Conservation (phyloP, 2,888 invertebrate genomes). For the Hypercompe scribonia region DNA sequence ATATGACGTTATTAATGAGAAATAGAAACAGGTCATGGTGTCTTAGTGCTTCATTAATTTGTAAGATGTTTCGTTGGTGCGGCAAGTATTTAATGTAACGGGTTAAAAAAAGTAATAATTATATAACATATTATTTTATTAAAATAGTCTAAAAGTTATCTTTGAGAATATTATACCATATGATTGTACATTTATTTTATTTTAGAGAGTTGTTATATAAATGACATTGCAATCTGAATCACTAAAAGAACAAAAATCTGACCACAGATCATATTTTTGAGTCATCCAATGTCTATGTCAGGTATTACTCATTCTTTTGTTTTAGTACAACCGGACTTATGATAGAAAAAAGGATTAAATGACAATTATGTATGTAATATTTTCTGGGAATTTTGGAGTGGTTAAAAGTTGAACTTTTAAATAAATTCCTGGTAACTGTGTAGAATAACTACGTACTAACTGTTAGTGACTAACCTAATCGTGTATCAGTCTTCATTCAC, state of each 20-base stretch:
- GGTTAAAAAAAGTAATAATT: too few species aligned
- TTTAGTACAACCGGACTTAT: slow-evolving; percentile 14
- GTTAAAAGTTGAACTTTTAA: background rate
- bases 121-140: too few species aligned
- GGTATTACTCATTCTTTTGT: slow-evolving; percentile 19
- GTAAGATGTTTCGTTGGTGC: background rate
- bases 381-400: background rate
- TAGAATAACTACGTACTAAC: background rate
- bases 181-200: background rate
- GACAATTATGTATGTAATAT: background rate
- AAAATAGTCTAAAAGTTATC: too few species aligned
- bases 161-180: too few species aligned
- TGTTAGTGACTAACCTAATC: background rate
- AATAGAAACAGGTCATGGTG: background rate
- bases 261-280: slow-evolving; percentile 20
- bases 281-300: slow-evolving; percentile 9
- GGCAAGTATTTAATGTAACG: background rate
- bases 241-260: slow-evolving; percentile 22
- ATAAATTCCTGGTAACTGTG: too few species aligned
- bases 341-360: background rate
- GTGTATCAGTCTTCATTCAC: background rate
- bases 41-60: background rate
- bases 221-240: background rate
- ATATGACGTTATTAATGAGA: background rate
- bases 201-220: background rate